These are phyloP conservation scores for Sebastes wilsoni DNA, from an alignment of 2,797 vertebrate genomes.

Conservation along the genomic window DNA sequence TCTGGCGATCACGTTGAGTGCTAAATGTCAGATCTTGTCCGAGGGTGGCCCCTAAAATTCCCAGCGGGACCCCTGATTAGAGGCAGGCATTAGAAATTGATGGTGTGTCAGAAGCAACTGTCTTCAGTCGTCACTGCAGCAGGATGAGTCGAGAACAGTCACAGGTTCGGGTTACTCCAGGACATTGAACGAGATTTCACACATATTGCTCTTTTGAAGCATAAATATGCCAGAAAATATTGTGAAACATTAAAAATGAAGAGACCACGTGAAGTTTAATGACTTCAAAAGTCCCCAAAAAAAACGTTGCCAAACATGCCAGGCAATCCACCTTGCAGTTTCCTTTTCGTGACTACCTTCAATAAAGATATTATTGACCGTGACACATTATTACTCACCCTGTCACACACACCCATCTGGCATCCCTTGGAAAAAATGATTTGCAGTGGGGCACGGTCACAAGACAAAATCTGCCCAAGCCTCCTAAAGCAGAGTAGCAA, in stretches of 20 bases:
- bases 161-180: constrained; percentile 27
- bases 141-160: constrained; percentile 40
- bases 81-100: constrained; percentile 46
- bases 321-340: constrained; percentile 13
- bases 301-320: constrained; percentile 1
- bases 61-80: constrained; percentile 51
- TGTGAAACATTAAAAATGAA: background rate
- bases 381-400: constrained; percentile 71
- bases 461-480: constrained; percentile 80
- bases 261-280: background rate
- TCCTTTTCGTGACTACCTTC: constrained; percentile 46
- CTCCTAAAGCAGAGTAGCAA: constrained; percentile 84
- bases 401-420: constrained; percentile 69
- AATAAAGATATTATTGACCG: constrained; percentile 71
- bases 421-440: constrained; percentile 70
- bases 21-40: constrained; percentile 50
- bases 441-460: constrained; percentile 67
- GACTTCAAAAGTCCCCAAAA: background rate
- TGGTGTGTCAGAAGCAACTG: constrained; percentile 59
- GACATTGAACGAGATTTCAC: constrained; percentile 15
- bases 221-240: background rate
- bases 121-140: constrained; percentile 15
- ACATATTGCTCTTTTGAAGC: constrained; percentile 12
- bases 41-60: background rate
- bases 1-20: constrained; percentile 27